Conservation (phyloP, 2,888 invertebrate genomes). For the Aproaerema taeniolella region DNA sequence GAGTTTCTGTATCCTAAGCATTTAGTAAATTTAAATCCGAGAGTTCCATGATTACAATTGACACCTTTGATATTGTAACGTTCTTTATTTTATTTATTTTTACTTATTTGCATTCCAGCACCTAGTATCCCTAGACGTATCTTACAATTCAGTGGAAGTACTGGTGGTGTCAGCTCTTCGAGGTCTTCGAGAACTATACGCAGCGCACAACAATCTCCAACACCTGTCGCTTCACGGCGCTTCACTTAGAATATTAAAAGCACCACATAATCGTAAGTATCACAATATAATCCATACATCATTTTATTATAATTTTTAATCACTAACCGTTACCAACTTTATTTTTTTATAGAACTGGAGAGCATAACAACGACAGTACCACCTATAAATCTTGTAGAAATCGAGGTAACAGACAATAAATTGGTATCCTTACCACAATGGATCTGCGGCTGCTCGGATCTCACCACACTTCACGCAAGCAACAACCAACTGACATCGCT, state of each 20-base stretch:
- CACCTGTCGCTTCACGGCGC: constrained; percentile 88
- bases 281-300: constrained; percentile 8
- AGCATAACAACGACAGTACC: constrained; percentile 82
- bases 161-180: constrained; percentile 88
- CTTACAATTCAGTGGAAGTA: constrained; percentile 89
- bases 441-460: constrained; percentile 84
- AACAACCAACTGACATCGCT: constrained; percentile 84
- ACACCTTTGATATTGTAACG: too few species aligned
- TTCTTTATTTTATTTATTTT: too few species aligned
- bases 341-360: constrained; percentile 79
- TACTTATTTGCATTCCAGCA: constrained; percentile 78
- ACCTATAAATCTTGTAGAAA: constrained; percentile 83
- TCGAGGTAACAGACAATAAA: constrained; percentile 88
- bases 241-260: constrained; percentile 84
- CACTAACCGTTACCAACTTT: not conserved
- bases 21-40: too few species aligned
- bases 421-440: constrained; percentile 85
- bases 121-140: constrained; percentile 88
- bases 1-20: too few species aligned
- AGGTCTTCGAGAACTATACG: constrained; percentile 85
- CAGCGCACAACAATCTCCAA: constrained; percentile 85
- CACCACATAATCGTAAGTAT: constrained; percentile 87
- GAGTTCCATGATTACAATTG: too few species aligned
- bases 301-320: not conserved
- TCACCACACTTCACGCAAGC: constrained; percentile 84